These are phyloP conservation scores for Varanus komodoensis DNA, from an alignment of 2,113 vertebrate species.

Conservation along the genomic window DNA sequence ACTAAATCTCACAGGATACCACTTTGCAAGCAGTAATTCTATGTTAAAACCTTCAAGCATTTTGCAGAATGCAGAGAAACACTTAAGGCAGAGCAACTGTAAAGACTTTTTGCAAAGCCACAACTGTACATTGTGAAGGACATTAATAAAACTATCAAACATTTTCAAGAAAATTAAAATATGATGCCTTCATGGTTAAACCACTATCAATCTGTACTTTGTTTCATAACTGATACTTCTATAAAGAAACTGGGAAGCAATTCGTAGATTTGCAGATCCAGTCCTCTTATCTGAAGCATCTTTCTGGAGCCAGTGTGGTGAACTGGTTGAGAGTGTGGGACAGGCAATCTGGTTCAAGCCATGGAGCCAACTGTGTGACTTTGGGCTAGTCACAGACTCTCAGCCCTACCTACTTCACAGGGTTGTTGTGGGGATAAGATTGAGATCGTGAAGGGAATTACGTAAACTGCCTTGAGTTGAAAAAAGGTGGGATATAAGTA, in stretches of 20 bases:
- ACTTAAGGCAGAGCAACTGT: background rate
- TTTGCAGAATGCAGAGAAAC: background rate
- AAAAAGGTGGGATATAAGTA: no score
- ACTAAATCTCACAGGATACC: background rate
- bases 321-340: no score
- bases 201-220: background rate
- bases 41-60: fast-evolving
- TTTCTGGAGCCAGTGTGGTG: no score
- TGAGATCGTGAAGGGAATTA: no score
- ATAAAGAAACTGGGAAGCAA: background rate
- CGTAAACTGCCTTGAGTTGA: no score
- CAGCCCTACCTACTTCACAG: no score
- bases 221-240: background rate
- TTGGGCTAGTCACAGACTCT: no score
- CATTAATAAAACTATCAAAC: background rate
- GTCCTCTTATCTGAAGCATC: background rate
- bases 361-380: no score
- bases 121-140: background rate
- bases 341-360: no score
- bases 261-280: no score
- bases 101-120: background rate
- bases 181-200: background rate
- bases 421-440: no score
- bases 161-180: background rate
- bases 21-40: background rate